Evolutionary conservation across 2,113 vertebrate species (phyloP).

Genomic region (Eleginops maclovinus): DNA sequence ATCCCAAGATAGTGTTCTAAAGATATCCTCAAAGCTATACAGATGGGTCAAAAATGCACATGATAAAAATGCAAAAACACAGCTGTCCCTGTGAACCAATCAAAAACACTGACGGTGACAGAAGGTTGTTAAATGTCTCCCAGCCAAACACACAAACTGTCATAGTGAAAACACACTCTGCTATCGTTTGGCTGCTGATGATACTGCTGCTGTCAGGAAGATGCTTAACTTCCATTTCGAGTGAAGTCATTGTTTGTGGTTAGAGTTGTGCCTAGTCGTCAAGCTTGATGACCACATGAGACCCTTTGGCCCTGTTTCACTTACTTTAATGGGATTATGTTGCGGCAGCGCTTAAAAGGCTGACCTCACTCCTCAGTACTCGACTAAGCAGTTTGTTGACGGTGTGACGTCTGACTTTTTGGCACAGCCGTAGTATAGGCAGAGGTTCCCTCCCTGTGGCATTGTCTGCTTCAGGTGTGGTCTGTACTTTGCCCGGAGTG

Average conservation of each 20-base stretch:
- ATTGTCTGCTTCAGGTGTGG: slow-evolving; percentile 38
- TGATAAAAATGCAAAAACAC: not conserved
- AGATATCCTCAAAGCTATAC: not conserved
- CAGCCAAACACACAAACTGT: not conserved
- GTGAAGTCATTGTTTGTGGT: slow-evolving; percentile 50
- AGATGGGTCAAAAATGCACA: not conserved
- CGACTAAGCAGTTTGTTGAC: slow-evolving; percentile 29
- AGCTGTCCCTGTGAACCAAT: not conserved
- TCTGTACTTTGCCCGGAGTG: not conserved
- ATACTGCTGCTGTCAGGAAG: slow-evolving; percentile 4
- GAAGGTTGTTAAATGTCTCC: not conserved
- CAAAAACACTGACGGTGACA: not conserved
- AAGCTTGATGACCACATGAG: slow-evolving; percentile 4
- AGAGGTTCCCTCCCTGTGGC: slow-evolving; percentile 7
- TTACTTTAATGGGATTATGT: slow-evolving; percentile 53
- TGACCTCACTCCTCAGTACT: slow-evolving; percentile 40
- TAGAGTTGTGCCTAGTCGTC: slow-evolving; percentile 6
- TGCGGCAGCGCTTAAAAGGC: slow-evolving; percentile 27
- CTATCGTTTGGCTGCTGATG: slow-evolving; percentile 7
- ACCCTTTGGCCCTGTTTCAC: slow-evolving; percentile 37
- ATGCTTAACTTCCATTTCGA: not conserved
- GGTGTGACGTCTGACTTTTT: not conserved
- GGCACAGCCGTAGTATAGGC: slow-evolving; percentile 7
- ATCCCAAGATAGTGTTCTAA: too few relatives aligned
- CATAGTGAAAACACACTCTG: not conserved